A percentile compares a stretch with the other conserved stretches of the same genome.
Evolutionary conservation across 2,888 invertebrate species (phyloP).

Genomic region (Drymonia ruficornis): DNA sequence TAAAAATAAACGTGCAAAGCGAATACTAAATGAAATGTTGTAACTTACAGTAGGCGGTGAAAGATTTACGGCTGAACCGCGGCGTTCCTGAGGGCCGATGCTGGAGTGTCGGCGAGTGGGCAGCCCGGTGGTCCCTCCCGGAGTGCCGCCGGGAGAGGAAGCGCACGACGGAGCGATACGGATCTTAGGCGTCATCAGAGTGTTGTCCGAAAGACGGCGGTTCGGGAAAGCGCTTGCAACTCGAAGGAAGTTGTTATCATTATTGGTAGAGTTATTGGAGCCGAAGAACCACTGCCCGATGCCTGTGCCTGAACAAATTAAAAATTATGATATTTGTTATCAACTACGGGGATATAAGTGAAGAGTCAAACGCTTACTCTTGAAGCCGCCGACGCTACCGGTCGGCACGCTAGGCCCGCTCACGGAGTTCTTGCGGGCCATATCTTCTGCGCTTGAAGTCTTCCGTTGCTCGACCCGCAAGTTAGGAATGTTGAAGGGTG

Average conservation of each 20-base stretch:
- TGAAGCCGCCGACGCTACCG: constrained; percentile 57
- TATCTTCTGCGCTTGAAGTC: constrained; percentile 95
- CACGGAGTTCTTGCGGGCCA: constrained; percentile 94
- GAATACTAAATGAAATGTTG: constrained; percentile 13
- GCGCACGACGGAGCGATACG: constrained; percentile 95
- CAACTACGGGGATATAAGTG: not conserved
- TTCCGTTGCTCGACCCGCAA: constrained; percentile 93
- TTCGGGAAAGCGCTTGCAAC: constrained; percentile 93
- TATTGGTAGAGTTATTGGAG: constrained; percentile 92
- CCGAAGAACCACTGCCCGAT: constrained; percentile 94
- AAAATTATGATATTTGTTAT: constrained; percentile 4
- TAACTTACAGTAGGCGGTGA: constrained; percentile 94
- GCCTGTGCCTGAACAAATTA: constrained; percentile 61
- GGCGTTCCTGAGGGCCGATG: constrained; percentile 95
- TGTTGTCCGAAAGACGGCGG: constrained; percentile 95
- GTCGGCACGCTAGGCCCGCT: constrained; percentile 70
- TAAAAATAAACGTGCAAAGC: constrained; percentile 37
- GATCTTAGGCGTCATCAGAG: constrained; percentile 95
- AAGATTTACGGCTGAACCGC: constrained; percentile 92
- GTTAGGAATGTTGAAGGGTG: constrained; percentile 95
- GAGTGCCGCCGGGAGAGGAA: constrained; percentile 90
- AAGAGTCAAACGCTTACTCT: constrained; percentile 35
- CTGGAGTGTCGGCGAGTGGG: constrained; percentile 96
- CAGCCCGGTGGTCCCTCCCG: constrained; percentile 90
- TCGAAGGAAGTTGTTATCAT: constrained; percentile 92